These are phyloP conservation scores for Calephelis nemesis DNA, from an alignment of 1,140 invertebrate genomes.

Conservation along the genomic window DNA sequence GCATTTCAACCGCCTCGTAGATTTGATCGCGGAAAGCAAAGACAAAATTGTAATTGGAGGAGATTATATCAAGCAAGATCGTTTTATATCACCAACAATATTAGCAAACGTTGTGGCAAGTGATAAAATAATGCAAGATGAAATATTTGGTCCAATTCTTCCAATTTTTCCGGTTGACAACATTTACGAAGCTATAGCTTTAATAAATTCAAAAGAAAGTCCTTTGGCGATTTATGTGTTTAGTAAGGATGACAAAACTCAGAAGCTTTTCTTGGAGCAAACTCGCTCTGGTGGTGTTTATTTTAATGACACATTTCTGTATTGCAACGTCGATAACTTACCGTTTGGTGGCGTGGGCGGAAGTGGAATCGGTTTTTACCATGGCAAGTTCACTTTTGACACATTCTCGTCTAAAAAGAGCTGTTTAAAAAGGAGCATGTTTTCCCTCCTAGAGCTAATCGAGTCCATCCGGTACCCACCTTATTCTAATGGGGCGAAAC, in stretches of 20 bases:
- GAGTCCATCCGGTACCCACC: slow-evolving; percentile 1
- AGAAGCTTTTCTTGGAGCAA: not conserved
- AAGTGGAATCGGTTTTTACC: not conserved
- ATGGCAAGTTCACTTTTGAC: slow-evolving; percentile 3
- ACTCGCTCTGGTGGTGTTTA: not conserved
- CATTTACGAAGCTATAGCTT: slow-evolving; percentile 92
- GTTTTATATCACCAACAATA: slow-evolving; percentile 92
- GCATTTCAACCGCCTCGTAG: slow-evolving; percentile 87
- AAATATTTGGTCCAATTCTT: slow-evolving; percentile 97
- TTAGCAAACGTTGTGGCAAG: slow-evolving; percentile 84
- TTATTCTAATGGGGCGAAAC: not conserved
- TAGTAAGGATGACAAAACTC: not conserved
- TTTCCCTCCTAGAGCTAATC: not conserved
- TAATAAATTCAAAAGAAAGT: slow-evolving; percentile 85
- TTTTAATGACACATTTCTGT: slow-evolving; percentile 1
- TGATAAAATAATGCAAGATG: slow-evolving; percentile 93
- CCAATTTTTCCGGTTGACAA: slow-evolving; percentile 91
- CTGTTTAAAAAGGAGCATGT: not conserved
- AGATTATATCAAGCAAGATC: slow-evolving; percentile 85
- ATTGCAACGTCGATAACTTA: not conserved
- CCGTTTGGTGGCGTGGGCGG: not conserved
- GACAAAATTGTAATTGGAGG: slow-evolving; percentile 90
- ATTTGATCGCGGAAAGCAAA: slow-evolving; percentile 80
- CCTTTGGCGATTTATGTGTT: slow-evolving; percentile 2
- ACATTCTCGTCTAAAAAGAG: slow-evolving; percentile 6